phyloP scores from a whole-genome alignment of 1,140 invertebrate species.

The Papilio xuthus region DNA sequence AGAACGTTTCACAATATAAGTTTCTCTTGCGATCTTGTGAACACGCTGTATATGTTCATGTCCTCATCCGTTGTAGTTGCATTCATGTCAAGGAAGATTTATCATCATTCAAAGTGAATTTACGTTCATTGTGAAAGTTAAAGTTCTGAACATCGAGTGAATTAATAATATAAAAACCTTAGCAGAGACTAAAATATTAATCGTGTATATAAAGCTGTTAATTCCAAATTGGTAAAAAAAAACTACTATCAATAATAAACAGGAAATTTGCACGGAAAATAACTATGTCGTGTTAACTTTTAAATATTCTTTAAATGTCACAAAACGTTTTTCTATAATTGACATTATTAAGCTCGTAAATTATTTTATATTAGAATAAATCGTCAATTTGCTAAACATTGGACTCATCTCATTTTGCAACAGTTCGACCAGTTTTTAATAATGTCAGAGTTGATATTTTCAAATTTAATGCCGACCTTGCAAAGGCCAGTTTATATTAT shows the following conservation, averaged over 20 bases:
- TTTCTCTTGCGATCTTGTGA: neutral
- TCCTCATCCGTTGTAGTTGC: neutral
- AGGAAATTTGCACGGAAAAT: neutral
- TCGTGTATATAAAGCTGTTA: neutral
- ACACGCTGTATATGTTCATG: constrained; percentile 2
- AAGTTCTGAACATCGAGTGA: neutral
- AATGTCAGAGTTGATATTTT: constrained; percentile 62
- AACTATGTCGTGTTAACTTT: neutral
- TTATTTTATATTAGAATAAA: constrained; percentile 26
- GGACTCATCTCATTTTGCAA: constrained; percentile 47
- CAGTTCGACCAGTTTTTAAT: constrained; percentile 45
- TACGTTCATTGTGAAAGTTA: constrained; percentile 1
- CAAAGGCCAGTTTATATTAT: constrained; percentile 43
- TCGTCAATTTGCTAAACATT: constrained; percentile 1
- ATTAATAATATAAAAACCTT: neutral
- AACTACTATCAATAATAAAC: neutral
- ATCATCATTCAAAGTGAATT: neutral
- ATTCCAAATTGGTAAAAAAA: neutral
- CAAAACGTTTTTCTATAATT: neutral
- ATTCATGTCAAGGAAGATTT: constrained; percentile 22
- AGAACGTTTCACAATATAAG: neutral
- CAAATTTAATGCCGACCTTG: constrained; percentile 51
- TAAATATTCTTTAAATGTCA: neutral
- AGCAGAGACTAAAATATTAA: neutral
- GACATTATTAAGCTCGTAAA: neutral